Evolutionary conservation across 2,113 vertebrate species (phyloP).

Genomic region (Entosphenus tridentatus): DNA sequence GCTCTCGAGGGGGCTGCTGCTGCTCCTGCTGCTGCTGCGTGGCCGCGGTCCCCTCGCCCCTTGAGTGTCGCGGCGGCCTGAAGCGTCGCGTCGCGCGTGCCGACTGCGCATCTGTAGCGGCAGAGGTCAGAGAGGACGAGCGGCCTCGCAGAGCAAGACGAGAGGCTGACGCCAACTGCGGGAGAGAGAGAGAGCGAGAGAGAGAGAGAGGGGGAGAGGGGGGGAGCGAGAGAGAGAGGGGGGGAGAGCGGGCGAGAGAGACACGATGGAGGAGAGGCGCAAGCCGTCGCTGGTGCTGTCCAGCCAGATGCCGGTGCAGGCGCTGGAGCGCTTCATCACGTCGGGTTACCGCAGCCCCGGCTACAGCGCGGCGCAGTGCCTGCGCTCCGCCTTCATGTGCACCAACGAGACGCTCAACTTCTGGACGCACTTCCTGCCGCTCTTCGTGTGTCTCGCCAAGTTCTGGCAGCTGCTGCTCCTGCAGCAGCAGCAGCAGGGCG

Average conservation of each 20-base stretch:
- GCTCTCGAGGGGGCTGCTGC: too few relatives aligned
- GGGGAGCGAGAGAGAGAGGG: background rate
- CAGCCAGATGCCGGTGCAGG: conserved; percentile 24
- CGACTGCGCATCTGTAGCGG: too few relatives aligned
- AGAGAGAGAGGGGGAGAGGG: background rate
- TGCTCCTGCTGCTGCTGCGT: too few relatives aligned
- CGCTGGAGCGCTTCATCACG: conserved; percentile 33
- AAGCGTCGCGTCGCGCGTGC: too few relatives aligned
- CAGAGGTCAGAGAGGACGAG: too few relatives aligned
- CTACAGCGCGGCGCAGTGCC: conserved; percentile 31
- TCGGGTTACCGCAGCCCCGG: conserved; percentile 35
- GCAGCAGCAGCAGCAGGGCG: too few relatives aligned
- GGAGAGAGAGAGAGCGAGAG: conserved; percentile 1
- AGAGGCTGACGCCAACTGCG: too few relatives aligned
- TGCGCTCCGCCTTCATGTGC: conserved; percentile 30
- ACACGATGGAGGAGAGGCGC: background rate
- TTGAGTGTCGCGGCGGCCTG: too few relatives aligned
- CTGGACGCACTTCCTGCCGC: conserved; percentile 39
- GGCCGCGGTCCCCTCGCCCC: too few relatives aligned
- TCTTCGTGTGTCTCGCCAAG: conserved; percentile 28
- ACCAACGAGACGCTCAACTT: conserved; percentile 42
- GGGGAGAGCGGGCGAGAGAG: background rate
- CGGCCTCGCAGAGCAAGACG: too few relatives aligned
- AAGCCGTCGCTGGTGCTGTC: conserved; percentile 18
- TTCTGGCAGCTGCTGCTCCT: conserved; percentile 19